These are phyloP conservation scores for Dendropsophus ebraccatus DNA, from an alignment of 2,113 vertebrate genomes.

Conservation along the genomic window DNA sequence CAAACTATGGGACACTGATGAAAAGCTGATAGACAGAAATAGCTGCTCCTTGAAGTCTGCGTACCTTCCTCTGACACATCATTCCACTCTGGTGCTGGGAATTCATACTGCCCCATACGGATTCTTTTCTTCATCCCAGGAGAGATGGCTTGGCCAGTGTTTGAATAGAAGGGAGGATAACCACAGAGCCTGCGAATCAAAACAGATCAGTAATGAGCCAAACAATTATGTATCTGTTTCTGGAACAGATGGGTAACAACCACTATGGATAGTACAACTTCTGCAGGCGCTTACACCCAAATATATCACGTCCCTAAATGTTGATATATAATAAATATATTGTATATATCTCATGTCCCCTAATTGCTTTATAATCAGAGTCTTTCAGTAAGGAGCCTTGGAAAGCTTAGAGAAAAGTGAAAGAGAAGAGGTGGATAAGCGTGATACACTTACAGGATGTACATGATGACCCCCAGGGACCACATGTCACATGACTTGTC, in stretches of 20 bases:
- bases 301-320: background rate
- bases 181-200: constrained; percentile 85
- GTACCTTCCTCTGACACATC: constrained; percentile 95
- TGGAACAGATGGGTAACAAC: background rate
- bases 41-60: background rate
- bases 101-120: constrained; percentile 96
- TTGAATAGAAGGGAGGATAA: constrained; percentile 97
- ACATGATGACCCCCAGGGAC: constrained; percentile 98
- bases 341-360: no score
- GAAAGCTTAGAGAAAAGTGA: no score
- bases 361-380: background rate
- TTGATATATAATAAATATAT: no score
- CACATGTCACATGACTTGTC: constrained; percentile 99
- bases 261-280: background rate
- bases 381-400: no score
- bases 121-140: constrained; percentile 98
- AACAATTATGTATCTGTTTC: background rate
- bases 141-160: constrained; percentile 97
- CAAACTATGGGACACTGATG: background rate
- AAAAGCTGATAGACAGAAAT: background rate
- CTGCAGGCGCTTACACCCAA: background rate
- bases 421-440: background rate
- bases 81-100: constrained; percentile 94
- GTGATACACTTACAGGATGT: constrained; percentile 92
- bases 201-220: background rate